Evolutionary conservation across 2,888 invertebrate genomes (phyloP).

Genomic region (Dicycla oo): DNA sequence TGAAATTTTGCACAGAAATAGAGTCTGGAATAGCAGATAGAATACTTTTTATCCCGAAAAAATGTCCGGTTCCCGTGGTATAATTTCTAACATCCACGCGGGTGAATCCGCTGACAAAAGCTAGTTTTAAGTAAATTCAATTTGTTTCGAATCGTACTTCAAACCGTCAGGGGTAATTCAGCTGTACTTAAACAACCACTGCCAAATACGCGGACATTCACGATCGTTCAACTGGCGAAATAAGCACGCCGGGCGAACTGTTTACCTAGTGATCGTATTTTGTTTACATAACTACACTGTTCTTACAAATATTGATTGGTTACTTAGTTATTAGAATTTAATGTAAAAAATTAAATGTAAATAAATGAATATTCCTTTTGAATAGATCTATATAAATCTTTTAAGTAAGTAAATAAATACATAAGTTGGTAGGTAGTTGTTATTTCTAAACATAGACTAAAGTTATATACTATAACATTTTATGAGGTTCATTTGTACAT

Average conservation of each 20-base stretch:
- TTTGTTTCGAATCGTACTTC: not conserved
- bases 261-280: no score
- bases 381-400: not conserved
- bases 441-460: not conserved
- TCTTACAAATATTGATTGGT: no score
- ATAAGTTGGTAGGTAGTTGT: not conserved
- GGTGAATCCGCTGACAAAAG: no score
- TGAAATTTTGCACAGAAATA: no score
- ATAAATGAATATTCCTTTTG: not conserved
- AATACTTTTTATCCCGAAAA: no score
- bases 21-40: no score
- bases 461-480: not conserved
- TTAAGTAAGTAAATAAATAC: not conserved
- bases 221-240: not conserved
- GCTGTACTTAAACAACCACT: not conserved
- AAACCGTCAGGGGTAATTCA: not conserved
- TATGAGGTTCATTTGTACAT: not conserved
- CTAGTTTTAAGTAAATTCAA: not conserved
- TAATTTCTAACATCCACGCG: no score
- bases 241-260: slow-evolving; percentile 7
- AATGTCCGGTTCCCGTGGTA: no score
- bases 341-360: not conserved
- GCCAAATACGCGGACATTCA: not conserved
- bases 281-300: no score
- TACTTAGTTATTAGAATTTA: no score